Base-by-base conservation (phyloP, 2,888 invertebrate species). In the Leptopterna dolabrata region DNA sequence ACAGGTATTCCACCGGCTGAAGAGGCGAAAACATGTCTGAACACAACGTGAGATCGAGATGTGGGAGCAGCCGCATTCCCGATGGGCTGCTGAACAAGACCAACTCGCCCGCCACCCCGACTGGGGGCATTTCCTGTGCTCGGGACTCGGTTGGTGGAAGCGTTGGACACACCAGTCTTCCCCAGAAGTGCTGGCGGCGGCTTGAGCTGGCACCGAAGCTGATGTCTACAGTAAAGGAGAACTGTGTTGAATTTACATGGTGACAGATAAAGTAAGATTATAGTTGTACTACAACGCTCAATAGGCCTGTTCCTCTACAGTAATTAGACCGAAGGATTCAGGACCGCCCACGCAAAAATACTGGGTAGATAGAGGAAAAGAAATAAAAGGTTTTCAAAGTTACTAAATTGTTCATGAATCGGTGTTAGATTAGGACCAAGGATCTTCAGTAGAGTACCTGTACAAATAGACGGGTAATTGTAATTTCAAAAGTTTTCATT, bases 181-280 rank as follows among this genome's bases (percentile, higher is more conserved):
- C 70, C 71, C 82, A 96, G 92, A 88, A 96, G 93, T 88, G 96
- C 95, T 1, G 97, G 96, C 16, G 97, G 97, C 71, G 97, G 97
- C 89, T 97, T 95, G 90, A 97, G 92, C 91, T 97, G 97, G 7
- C 96, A 96, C 87, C 96, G 95, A 78, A 97, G 92, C 73, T 89
- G 89, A 91, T 97, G 97, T 19, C 97, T 93, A 92, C 3, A 81
- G n/a, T 27, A 55, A 45, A 24, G 1, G 43, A 45, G 29, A 45
- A 45, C 6, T 47, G 3, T 16, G 30, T 4, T 19, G 2, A 6
- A 3, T 16, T 3, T 73, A 30, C 4, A 16, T 73, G 73, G 16
- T 6, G 19, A 14, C 16, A 73, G 24, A 73, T 7, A 36, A 36
- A n/a, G n/a, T n/a, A n/a, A n/a, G n/a, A n/a, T n/a, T n/a, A n/a